These are phyloP conservation scores for Nibea coibor DNA, from an alignment of 2,113 vertebrate species.

Conservation along the genomic window DNA sequence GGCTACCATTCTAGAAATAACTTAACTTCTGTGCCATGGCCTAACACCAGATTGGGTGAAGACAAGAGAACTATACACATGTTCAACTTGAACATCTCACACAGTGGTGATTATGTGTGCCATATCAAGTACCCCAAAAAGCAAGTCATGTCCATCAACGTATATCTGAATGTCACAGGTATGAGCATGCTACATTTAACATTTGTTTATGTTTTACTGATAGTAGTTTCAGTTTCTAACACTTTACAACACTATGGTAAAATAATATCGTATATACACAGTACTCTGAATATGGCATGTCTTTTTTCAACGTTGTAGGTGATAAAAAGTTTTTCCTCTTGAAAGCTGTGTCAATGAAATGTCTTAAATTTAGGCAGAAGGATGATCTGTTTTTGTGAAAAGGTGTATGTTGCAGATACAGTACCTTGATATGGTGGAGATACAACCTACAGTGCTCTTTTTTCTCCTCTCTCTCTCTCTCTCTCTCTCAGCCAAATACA, in stretches of 20 bases:
- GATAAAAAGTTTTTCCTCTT: no score
- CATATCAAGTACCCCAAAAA: fast-evolving
- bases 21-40: neutral
- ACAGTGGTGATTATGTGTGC: slow-evolving; percentile 27
- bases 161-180: slow-evolving; percentile 63
- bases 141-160: fast-evolving
- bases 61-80: neutral
- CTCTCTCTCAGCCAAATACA: slow-evolving; percentile 59
- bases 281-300: neutral
- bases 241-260: neutral
- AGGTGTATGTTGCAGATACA: neutral
- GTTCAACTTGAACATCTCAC: slow-evolving; percentile 6
- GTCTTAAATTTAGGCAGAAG: no score
- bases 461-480: neutral
- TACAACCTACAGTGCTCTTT: neutral
- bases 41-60: slow-evolving; percentile 23
- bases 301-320: neutral
- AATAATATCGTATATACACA: neutral
- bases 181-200: neutral
- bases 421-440: neutral
- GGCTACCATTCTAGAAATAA: fast-evolving
- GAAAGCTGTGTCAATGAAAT: no score
- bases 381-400: neutral
- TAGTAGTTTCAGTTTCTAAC: neutral
- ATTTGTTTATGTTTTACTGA: neutral